Evolutionary conservation across 2,113 vertebrate genomes (phyloP).

Genomic region (Pterocles orientalis): DNA sequence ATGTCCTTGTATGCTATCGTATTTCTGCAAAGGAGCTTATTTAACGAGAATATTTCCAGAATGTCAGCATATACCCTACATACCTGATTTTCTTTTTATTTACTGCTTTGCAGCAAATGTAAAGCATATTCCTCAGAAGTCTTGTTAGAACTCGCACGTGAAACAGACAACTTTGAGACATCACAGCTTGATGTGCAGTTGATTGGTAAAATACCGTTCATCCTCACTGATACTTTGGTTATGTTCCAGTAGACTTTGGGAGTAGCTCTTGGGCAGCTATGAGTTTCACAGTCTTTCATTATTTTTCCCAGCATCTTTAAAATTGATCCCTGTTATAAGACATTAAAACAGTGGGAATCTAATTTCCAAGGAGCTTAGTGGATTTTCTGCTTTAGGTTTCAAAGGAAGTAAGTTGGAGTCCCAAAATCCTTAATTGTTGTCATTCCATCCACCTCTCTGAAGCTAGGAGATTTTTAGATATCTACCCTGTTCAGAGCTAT

Average conservation of each 20-base stretch:
- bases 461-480: neutral
- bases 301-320: neutral
- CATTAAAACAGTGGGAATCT: neutral
- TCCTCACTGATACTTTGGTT: neutral
- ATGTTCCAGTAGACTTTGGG: neutral
- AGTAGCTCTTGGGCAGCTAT: neutral
- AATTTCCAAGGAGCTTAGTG: neutral
- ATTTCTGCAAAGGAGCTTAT: neutral
- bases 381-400: constrained; percentile 1
- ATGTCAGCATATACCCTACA: neutral
- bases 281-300: neutral
- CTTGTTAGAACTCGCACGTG: neutral
- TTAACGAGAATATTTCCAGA: neutral
- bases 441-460: neutral
- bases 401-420: neutral
- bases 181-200: neutral
- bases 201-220: neutral
- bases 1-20: neutral
- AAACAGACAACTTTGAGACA: neutral
- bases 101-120: neutral
- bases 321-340: neutral
- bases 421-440: neutral
- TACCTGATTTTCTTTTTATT: neutral
- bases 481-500: neutral
- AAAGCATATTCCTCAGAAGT: neutral